phyloP scores from a whole-genome alignment of 2,888 invertebrate species.

The Macaria liturata region DNA sequence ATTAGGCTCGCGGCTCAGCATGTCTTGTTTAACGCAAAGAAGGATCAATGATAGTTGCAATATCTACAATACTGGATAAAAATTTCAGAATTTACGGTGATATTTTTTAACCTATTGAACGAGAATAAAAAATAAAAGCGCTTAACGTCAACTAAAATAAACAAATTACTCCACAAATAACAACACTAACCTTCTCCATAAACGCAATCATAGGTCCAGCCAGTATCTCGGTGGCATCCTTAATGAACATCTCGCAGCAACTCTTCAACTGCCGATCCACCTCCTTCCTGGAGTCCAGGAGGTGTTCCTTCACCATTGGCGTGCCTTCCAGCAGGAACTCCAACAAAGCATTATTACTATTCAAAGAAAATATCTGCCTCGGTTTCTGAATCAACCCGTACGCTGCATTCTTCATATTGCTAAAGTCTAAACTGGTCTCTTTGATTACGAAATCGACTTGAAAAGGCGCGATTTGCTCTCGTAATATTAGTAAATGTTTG shows the following conservation, averaged over 20 bases:
- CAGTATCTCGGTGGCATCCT: conserved; percentile 88
- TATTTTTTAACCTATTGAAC: too few relatives aligned
- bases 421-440: conserved; percentile 90
- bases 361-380: conserved; percentile 92
- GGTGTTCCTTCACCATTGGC: conserved; percentile 95
- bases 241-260: conserved; percentile 95
- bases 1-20: too few relatives aligned
- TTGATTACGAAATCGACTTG: conserved; percentile 97
- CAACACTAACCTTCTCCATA: conserved; percentile 85
- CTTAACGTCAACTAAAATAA: too few relatives aligned
- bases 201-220: conserved; percentile 89
- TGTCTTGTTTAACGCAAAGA: too few relatives aligned
- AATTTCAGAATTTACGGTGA: too few relatives aligned
- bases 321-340: conserved; percentile 97
- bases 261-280: conserved; percentile 96
- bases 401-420: conserved; percentile 94
- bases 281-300: conserved; percentile 97
- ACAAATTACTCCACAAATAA: not conserved
- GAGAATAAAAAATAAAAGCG: too few relatives aligned
- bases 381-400: conserved; percentile 89
- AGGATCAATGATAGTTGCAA: too few relatives aligned
- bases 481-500: conserved; percentile 96
- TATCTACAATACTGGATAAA: too few relatives aligned
- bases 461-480: conserved; percentile 99
- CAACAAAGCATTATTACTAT: conserved; percentile 94